Conservation (phyloP, 2,888 invertebrate genomes). For the Lobophora halterata region DNA sequence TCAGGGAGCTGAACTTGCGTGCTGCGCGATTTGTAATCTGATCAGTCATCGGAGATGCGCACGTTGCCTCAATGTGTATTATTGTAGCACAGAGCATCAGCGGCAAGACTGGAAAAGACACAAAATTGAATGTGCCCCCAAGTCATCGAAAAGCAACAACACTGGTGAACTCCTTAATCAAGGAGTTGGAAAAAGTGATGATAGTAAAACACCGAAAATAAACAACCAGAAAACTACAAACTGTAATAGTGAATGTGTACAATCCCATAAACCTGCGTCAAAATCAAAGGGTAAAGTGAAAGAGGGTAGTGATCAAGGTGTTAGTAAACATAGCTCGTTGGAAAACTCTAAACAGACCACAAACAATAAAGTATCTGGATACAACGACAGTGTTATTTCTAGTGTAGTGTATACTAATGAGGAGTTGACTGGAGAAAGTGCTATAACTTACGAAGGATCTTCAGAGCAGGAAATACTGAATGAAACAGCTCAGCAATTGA, state of each 20-base stretch:
- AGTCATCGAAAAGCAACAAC: constrained; percentile 56
- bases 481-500: constrained; percentile 78
- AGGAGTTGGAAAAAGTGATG: constrained; percentile 48
- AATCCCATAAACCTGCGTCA: constrained; percentile 51
- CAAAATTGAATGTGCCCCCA: constrained; percentile 81
- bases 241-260: constrained; percentile 46
- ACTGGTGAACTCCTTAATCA: constrained; percentile 44
- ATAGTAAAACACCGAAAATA: constrained; percentile 34
- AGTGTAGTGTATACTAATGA: constrained; percentile 70
- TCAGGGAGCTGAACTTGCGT: constrained; percentile 66
- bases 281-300: constrained; percentile 52
- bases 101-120: constrained; percentile 89
- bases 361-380: constrained; percentile 31
- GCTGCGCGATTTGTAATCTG: constrained; percentile 83
- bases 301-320: constrained; percentile 51
- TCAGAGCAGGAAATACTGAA: constrained; percentile 85
- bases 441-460: constrained; percentile 84
- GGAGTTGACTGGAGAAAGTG: constrained; percentile 61
- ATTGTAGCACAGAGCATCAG: constrained; percentile 91
- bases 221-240: constrained; percentile 35
- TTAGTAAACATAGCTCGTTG: constrained; percentile 52
- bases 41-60: constrained; percentile 86
- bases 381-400: constrained; percentile 64
- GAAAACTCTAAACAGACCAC: constrained; percentile 44
- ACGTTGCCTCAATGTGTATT: constrained; percentile 86